Percentiles rank a stretch among this genome's conserved stretches.
Evolutionary conservation across 2,888 invertebrate genomes (phyloP).

Genomic region (Nemoura dubitans): DNA sequence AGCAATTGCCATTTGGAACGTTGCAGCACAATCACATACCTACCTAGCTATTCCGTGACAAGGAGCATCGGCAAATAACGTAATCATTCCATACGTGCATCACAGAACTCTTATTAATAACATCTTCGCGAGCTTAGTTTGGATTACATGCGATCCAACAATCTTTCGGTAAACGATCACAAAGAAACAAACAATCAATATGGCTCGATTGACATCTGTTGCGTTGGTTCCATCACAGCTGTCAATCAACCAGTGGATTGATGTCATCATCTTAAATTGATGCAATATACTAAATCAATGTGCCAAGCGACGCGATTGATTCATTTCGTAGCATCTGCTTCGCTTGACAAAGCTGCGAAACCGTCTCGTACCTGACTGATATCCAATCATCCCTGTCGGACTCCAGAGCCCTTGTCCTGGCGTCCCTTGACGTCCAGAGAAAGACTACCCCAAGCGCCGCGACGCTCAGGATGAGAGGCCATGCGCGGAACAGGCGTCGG

Average conservation of each 20-base stretch:
- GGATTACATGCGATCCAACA: not conserved
- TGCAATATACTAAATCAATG: too few species aligned
- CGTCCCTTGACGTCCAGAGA: conserved; percentile 28
- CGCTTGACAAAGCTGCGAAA: not conserved
- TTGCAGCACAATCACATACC: not conserved
- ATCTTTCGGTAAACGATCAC: not conserved
- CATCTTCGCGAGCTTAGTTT: not conserved
- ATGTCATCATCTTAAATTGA: too few species aligned
- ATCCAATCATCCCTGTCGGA: conserved; percentile 35
- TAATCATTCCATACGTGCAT: not conserved
- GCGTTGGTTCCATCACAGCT: not conserved
- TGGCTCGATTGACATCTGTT: not conserved
- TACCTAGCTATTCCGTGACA: not conserved
- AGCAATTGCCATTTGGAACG: not conserved
- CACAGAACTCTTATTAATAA: not conserved
- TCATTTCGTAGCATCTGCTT: too few species aligned
- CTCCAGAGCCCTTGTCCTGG: not conserved
- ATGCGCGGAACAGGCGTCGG: conserved; percentile 16
- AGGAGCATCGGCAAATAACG: not conserved
- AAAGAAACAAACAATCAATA: not conserved
- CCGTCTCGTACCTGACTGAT: conserved; percentile 24
- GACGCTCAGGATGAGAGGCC: conserved; percentile 28
- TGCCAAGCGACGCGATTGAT: too few species aligned
- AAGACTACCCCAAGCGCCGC: conserved; percentile 19
- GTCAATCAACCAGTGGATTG: too few species aligned